Conservation (phyloP, 2,797 vertebrate genomes). For the Danio kyathit region DNA sequence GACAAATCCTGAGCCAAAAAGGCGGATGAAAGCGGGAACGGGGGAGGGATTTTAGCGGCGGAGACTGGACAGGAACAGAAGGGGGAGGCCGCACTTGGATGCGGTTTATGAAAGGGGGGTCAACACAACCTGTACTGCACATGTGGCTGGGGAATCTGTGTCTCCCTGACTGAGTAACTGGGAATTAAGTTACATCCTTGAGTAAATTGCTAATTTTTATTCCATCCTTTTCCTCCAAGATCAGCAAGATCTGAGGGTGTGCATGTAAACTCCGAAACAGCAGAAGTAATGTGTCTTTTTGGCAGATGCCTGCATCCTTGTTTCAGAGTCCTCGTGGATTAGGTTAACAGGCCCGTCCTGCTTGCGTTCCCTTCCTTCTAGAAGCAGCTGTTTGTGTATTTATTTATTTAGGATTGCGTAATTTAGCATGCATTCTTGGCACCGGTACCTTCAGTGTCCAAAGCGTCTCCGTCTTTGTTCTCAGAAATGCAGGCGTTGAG, state of each 20-base stretch:
- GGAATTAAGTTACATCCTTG: conserved; percentile 69
- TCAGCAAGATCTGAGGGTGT: conserved; percentile 53
- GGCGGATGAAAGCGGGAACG: conserved; percentile 40
- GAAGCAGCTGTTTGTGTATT: conserved; percentile 65
- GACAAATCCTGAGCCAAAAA: conserved; percentile 60
- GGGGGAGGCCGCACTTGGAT: conserved; percentile 24
- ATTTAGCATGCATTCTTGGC: conserved; percentile 52
- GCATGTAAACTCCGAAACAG: conserved; percentile 68
- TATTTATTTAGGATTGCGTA: conserved; percentile 59
- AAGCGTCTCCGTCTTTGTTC: conserved; percentile 49
- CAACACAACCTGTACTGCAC: conserved; percentile 54
- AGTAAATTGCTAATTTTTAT: conserved; percentile 54
- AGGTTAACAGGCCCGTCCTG: conserved; percentile 65
- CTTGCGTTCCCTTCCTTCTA: conserved; percentile 67
- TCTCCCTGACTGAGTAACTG: conserved; percentile 67
- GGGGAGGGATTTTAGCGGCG: conserved; percentile 40
- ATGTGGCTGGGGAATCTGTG: conserved; percentile 61
- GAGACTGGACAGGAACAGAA: conserved; percentile 49
- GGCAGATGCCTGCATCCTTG: conserved; percentile 72
- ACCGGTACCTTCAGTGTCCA: neutral
- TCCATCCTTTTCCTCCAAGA: conserved; percentile 54
- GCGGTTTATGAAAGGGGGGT: conserved; percentile 28
- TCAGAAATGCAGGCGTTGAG: conserved; percentile 75
- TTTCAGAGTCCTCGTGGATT: conserved; percentile 68
- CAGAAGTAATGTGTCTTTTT: conserved; percentile 74